Base-by-base conservation (phyloP, 2,113 vertebrate genomes). In the Tapirus terrestris region DNA sequence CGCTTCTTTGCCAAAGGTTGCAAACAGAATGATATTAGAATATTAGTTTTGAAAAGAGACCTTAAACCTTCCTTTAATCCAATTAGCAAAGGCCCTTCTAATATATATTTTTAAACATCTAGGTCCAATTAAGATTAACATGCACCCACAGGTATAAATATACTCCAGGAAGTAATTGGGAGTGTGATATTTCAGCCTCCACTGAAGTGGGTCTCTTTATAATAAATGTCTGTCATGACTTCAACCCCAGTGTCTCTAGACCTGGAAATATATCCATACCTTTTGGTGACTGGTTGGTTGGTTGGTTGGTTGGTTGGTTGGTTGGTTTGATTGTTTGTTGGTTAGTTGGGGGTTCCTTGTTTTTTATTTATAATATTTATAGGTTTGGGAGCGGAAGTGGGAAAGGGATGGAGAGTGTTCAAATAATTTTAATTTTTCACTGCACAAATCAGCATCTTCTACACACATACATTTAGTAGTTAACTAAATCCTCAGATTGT, bases 1-100 rank as follows among this genome's bases (percentile, higher is more conserved):
- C 27, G 27, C 29, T 93, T 89, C 70, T 90, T 53, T 13, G 0
- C 18, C 33, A 86, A 77, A 93, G 3, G 23, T 73, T 94, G 29
- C 20, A 75, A 91, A 68, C 25, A 23, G 29, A 77, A 89, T 90
- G 75, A 43, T 13, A n/a, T n/a, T n/a, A 83, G 39, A 77, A 36
- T 86, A 90, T 45, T 90, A 27, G 18, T 91, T 92, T 95, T 89
- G 36, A 82, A 73, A 80, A 80, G 73, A 92, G 18, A 80, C 21
- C 29, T 93, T 89, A 48, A 58, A 43, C 23, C 21, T 72, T 67
- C 31, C 45, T 96, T 65, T 56, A 81, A 58, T 86, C 36, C 11
- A 94, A n/a, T 93, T 27, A 76, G 33, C 58, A 95, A 89, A 95
- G 60, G 58, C 11, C 6, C 31, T 67, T 65, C 80, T 82, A 63